Conservation (phyloP, 1,140 invertebrate genomes). For the Leptinotarsa texana region DNA sequence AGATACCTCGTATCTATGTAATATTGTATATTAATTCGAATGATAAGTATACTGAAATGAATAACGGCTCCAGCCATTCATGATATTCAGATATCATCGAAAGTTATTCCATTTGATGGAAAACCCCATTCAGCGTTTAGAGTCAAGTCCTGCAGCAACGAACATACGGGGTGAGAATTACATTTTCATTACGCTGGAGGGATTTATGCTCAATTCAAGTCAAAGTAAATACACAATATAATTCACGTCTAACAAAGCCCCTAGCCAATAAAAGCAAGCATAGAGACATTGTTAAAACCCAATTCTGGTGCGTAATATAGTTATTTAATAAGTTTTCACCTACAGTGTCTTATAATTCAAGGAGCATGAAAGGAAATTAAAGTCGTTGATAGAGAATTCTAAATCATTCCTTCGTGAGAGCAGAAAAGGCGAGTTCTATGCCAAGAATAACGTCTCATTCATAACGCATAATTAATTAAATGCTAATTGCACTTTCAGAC, state of each 20-base stretch:
- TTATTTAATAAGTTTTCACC: slow-evolving; percentile 27
- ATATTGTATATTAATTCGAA: too few relatives aligned
- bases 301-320: slow-evolving; percentile 29
- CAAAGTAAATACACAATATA: slow-evolving; percentile 20
- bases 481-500: slow-evolving; percentile 52
- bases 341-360: slow-evolving; percentile 33
- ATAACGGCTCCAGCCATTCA: too few relatives aligned
- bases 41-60: too few relatives aligned
- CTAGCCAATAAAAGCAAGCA: slow-evolving; percentile 21
- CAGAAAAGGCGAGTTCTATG: slow-evolving; percentile 35
- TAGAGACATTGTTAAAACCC: slow-evolving; percentile 21
- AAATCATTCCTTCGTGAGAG: slow-evolving; percentile 44
- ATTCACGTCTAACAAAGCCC: slow-evolving; percentile 15
- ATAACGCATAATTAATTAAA: slow-evolving; percentile 56
- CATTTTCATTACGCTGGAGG: neutral
- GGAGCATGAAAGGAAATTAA: slow-evolving; percentile 43
- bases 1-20: too few relatives aligned
- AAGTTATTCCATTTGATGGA: too few relatives aligned
- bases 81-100: too few relatives aligned
- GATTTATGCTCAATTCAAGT: slow-evolving; percentile 10
- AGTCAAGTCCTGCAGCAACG: neutral
- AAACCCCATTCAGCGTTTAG: too few relatives aligned
- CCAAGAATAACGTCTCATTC: slow-evolving; percentile 44
- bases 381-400: slow-evolving; percentile 38
- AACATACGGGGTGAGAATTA: slow-evolving; percentile 6